phyloP scores from a whole-genome alignment of 2,888 invertebrate genomes.

The Drosophila eohydei region DNA sequence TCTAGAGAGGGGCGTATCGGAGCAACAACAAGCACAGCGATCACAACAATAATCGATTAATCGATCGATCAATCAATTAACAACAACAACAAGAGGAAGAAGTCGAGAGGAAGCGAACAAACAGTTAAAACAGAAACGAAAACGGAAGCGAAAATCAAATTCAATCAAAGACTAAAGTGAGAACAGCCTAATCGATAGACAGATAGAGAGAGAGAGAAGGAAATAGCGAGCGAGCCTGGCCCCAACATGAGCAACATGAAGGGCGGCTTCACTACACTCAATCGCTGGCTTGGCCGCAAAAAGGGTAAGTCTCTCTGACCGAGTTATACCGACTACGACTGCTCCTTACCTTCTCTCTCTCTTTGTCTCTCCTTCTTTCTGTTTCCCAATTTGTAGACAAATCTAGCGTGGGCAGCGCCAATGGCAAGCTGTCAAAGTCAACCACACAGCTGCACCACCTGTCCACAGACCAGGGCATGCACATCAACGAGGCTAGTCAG shows the following conservation, averaged over 20 bases:
- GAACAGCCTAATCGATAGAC: neutral
- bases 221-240: conserved; percentile 40
- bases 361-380: neutral
- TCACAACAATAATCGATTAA: conserved; percentile 12
- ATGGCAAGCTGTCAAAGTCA: conserved; percentile 83
- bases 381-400: conserved; percentile 60
- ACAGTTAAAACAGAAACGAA: neutral
- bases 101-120: neutral
- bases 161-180: neutral
- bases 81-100: neutral
- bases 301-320: conserved; percentile 80
- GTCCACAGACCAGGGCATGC: conserved; percentile 78
- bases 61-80: conserved; percentile 8
- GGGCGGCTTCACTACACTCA: conserved; percentile 85
- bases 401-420: conserved; percentile 53
- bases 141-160: conserved; percentile 12
- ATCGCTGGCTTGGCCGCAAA: conserved; percentile 85
- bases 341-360: neutral
- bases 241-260: conserved; percentile 83
- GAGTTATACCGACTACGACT: too few species aligned
- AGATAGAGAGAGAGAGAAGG: conserved; percentile 2
- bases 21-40: conserved; percentile 9
- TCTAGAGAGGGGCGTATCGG: conserved; percentile 41
- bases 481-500: conserved; percentile 84
- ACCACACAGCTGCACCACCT: conserved; percentile 79